phyloP scores from a whole-genome alignment of 2,888 invertebrate genomes.

The Hesperia comma region DNA sequence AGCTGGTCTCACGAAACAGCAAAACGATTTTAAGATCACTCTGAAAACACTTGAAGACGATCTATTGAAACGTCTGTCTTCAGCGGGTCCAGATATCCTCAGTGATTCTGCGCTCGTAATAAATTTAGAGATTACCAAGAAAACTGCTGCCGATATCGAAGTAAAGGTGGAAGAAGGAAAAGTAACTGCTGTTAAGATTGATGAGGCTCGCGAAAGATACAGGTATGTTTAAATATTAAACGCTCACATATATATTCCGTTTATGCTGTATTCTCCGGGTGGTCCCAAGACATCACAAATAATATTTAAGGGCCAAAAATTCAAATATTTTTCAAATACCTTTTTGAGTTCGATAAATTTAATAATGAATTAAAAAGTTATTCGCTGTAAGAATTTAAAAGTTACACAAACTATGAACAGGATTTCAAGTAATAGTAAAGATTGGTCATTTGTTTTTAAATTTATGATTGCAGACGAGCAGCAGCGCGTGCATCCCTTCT shows the following conservation, averaged over 20 bases:
- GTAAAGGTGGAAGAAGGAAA: slow-evolving; percentile 94
- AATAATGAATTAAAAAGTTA: no score
- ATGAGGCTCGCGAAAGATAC: slow-evolving; percentile 95
- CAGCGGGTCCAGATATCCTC: slow-evolving; percentile 95
- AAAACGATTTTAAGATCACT: slow-evolving; percentile 97
- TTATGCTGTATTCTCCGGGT: no score
- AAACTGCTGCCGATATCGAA: slow-evolving; percentile 95
- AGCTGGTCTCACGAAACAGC: slow-evolving; percentile 93
- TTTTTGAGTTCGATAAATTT: no score
- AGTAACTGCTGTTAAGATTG: slow-evolving; percentile 93
- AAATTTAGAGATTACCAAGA: slow-evolving; percentile 96
- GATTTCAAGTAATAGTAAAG: no score
- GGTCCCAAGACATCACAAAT: no score
- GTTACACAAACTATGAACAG: no score
- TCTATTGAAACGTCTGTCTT: slow-evolving; percentile 91
- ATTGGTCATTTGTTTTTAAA: neutral
- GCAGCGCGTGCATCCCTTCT: slow-evolving; percentile 94
- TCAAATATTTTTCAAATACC: no score
- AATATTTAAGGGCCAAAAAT: no score
- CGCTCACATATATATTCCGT: neutral
- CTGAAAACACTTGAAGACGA: slow-evolving; percentile 96
- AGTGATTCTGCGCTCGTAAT: slow-evolving; percentile 95
- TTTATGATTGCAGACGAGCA: slow-evolving; percentile 84
- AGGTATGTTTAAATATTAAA: slow-evolving; percentile 59
- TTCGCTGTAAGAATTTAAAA: no score